Percentiles rank a stretch among this genome's conserved stretches.
These are phyloP conservation scores for Steromphala cineraria DNA, from an alignment of 2,888 invertebrate genomes.

Conservation along the genomic window DNA sequence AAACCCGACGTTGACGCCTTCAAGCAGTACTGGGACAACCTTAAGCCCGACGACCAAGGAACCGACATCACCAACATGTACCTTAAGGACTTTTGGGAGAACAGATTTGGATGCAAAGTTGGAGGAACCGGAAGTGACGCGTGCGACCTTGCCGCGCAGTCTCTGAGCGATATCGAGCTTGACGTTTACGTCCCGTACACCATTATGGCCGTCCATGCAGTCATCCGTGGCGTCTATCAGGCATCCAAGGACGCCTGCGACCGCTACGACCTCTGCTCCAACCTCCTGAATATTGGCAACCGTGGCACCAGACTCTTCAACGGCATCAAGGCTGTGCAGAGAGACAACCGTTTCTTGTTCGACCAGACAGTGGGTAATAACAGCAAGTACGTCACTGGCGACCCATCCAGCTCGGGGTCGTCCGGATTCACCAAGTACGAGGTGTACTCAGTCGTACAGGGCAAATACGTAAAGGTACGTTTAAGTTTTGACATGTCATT, in stretches of 20 bases:
- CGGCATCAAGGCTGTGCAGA: not conserved
- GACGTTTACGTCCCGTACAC: constrained; percentile 56
- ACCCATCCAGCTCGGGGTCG: constrained; percentile 25
- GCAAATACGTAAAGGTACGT: constrained; percentile 32
- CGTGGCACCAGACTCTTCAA: constrained; percentile 30
- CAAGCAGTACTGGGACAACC: constrained; percentile 27
- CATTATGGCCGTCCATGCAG: constrained; percentile 60
- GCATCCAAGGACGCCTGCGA: constrained; percentile 35
- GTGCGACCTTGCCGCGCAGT: constrained; percentile 20
- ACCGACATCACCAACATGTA: constrained; percentile 32
- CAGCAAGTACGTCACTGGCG: constrained; percentile 24
- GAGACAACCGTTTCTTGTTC: not conserved
- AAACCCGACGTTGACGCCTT: constrained; percentile 12
- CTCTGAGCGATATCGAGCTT: constrained; percentile 10
- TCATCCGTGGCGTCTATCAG: constrained; percentile 48
- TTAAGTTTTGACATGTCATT: too few species aligned
- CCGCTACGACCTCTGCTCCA: constrained; percentile 44
- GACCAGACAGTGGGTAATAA: not conserved
- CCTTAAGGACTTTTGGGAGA: constrained; percentile 47
- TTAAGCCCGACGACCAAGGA: constrained; percentile 7
- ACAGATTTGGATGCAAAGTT: constrained; percentile 49
- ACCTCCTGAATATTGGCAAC: constrained; percentile 42
- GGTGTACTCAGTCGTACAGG: constrained; percentile 33
- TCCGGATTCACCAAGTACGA: constrained; percentile 34
- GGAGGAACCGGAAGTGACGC: not conserved